Evolutionary conservation across 2,797 vertebrate species (phyloP).

Genomic region (Darevskia mixta): DNA sequence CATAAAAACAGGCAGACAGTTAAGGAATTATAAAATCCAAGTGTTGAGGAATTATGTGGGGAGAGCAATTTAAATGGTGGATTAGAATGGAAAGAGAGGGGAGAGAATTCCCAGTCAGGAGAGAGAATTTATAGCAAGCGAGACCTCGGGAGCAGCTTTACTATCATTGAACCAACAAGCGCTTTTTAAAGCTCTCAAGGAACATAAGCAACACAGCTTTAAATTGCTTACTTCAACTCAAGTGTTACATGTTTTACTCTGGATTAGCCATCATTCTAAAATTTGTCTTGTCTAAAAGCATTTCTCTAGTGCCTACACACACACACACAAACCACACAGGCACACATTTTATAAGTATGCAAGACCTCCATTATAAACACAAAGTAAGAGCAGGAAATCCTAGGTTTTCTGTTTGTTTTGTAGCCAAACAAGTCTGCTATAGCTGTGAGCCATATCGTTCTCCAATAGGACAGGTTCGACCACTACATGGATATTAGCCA

Average conservation of each 20-base stretch:
- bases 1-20: neutral
- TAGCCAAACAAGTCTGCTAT: neutral
- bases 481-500: neutral
- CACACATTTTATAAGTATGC: neutral
- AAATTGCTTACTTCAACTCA: neutral
- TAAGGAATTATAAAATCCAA: neutral
- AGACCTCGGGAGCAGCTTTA: neutral
- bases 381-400: neutral
- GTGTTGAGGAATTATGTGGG: neutral
- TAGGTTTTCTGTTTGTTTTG: neutral
- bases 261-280: neutral
- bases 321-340: neutral
- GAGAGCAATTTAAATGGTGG: neutral
- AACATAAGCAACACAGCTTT: neutral
- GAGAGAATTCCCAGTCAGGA: neutral
- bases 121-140: neutral
- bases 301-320: neutral
- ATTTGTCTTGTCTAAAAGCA: neutral
- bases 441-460: neutral
- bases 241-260: neutral
- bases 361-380: neutral
- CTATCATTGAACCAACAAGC: neutral
- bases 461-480: neutral
- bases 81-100: neutral
- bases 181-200: neutral